Conservation (phyloP, 2,797 vertebrate genomes). For the Molossus alvarezi region DNA sequence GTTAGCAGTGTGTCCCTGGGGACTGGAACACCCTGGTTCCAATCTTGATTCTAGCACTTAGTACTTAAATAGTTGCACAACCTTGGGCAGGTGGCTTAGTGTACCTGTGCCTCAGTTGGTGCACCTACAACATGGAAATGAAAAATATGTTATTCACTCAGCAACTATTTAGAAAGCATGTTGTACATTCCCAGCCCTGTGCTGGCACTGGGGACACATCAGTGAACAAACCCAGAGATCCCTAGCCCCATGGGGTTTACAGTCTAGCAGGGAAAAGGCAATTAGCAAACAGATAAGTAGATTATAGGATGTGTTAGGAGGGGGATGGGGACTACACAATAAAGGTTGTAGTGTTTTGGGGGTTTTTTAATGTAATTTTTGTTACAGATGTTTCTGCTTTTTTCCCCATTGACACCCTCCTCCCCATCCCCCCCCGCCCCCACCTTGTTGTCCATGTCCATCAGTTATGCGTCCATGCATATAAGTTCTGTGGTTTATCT, state of each 20-base stretch:
- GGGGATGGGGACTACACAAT: not conserved
- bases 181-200: not conserved
- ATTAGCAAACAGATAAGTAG: slow-evolving; percentile 23
- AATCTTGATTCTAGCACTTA: not conserved
- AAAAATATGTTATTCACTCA: slow-evolving; percentile 6
- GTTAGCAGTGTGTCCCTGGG: not conserved
- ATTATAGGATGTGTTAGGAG: not conserved
- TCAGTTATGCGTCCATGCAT: too few relatives aligned
- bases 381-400: too few relatives aligned
- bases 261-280: not conserved
- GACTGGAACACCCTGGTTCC: not conserved
- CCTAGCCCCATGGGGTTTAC: not conserved
- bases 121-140: not conserved
- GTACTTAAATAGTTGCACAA: not conserved
- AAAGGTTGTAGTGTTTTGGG: not conserved
- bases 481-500: too few relatives aligned
- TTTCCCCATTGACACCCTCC: too few relatives aligned
- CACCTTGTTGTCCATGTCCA: too few relatives aligned
- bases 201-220: not conserved
- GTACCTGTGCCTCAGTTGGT: slow-evolving; percentile 29
- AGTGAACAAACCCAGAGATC: slow-evolving; percentile 8
- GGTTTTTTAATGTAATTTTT: too few relatives aligned
- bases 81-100: not conserved
- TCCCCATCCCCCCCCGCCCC: too few relatives aligned
- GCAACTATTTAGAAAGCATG: not conserved